Evolutionary conservation across 2,797 vertebrate genomes (phyloP).

Genomic region (Bradypus variegatus): DNA sequence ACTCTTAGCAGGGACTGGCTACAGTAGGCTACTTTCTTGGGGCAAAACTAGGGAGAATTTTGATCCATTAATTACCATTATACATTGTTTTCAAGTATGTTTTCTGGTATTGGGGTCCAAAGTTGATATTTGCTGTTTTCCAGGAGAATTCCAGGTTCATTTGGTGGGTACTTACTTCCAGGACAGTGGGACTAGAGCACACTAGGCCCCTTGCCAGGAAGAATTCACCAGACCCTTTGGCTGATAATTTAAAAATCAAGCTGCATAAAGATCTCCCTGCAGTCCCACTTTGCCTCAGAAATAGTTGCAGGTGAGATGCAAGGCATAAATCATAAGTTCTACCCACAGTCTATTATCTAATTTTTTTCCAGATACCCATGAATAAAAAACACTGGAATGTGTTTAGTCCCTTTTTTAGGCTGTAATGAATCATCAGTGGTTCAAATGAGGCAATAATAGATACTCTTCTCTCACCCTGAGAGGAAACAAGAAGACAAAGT

Average conservation of each 20-base stretch:
- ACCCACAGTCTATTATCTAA: background rate
- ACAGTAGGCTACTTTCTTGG: conserved; percentile 47
- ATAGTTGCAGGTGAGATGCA: background rate
- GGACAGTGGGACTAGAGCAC: conserved; percentile 43
- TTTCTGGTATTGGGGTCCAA: conserved; percentile 35
- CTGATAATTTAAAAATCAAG: too few species aligned
- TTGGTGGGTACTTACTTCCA: conserved; percentile 49
- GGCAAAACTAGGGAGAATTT: conserved; percentile 46
- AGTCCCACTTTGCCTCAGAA: conserved; percentile 24
- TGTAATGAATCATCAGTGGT: background rate
- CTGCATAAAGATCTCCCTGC: conserved; percentile 38
- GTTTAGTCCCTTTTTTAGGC: background rate
- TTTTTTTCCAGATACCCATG: background rate
- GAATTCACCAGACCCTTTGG: conserved; percentile 23
- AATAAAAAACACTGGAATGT: background rate
- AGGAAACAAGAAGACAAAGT: background rate
- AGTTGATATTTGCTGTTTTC: conserved; percentile 48
- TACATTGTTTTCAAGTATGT: conserved; percentile 58
- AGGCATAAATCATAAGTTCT: background rate
- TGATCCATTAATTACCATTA: conserved; percentile 61
- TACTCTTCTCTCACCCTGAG: background rate
- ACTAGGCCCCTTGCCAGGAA: background rate
- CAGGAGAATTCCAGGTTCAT: conserved; percentile 35
- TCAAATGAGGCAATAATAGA: background rate
- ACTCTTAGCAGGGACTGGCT: conserved; percentile 51